phyloP scores from a whole-genome alignment of 2,888 invertebrate species.

The Andrena minutula region DNA sequence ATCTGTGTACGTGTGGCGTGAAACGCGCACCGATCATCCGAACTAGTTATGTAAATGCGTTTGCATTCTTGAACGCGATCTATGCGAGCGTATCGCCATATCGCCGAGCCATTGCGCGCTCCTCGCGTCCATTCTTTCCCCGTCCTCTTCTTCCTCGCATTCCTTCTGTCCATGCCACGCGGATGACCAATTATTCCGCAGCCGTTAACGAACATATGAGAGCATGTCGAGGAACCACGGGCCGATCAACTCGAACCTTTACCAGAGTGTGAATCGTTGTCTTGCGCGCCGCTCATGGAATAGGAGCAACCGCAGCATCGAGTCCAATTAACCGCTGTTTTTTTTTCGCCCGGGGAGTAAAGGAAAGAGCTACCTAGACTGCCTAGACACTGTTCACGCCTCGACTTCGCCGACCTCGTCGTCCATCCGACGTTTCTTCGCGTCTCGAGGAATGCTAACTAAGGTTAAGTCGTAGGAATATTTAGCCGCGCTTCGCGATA shows the following conservation, averaged over 20 bases:
- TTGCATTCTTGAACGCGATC: constrained; percentile 74
- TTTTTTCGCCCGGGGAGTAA: too few relatives aligned
- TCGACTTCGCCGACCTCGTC: neutral
- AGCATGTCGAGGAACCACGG: neutral
- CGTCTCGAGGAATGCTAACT: constrained; percentile 1
- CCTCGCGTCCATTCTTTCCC: constrained; percentile 29
- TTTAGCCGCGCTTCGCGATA: constrained; percentile 5
- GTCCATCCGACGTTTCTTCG: too few relatives aligned
- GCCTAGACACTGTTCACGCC: too few relatives aligned
- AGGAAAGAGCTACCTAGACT: too few relatives aligned
- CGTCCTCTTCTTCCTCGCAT: constrained; percentile 23
- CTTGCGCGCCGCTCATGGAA: too few relatives aligned
- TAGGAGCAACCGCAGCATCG: too few relatives aligned
- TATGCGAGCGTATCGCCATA: constrained; percentile 60
- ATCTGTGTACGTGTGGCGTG: neutral
- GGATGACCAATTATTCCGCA: neutral
- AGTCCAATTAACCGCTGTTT: too few relatives aligned
- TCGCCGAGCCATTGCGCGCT: constrained; percentile 44
- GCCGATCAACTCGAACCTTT: too few relatives aligned
- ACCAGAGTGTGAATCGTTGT: too few relatives aligned
- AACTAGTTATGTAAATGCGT: constrained; percentile 81
- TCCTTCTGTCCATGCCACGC: neutral
- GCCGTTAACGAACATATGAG: constrained; percentile 6
- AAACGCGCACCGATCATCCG: constrained; percentile 66
- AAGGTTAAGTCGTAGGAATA: neutral